Evolutionary conservation across 2,888 invertebrate species (phyloP), one percentile per base, ranked within the genome.

Genomic region (Harpagoxenus sublaevis): DNA sequence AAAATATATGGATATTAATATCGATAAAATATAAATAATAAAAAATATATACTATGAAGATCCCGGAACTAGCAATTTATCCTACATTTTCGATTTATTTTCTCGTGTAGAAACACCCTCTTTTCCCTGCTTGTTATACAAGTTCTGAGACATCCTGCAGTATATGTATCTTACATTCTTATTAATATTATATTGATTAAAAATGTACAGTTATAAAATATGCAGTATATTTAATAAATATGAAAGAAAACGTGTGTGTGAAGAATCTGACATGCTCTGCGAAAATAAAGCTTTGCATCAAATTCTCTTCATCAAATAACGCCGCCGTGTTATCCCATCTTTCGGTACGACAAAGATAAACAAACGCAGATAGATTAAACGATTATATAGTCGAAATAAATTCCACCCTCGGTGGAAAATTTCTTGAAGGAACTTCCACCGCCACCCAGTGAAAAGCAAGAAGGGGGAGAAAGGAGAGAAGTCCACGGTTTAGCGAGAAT

Each of bases 401-500:
- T 55, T 78, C 42, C 68, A 55, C 15, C 23, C 55, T 66, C 68
- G 68, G 31, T 55, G 28, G 55, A 68, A 55, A 78, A 78, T 68
- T 78, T n/a, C 15, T 68, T 15, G n/a, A 18, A 42, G 42, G 28
- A 12, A 31, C 45, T n/a, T 55, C n/a, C 42, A 42, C n/a, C 42
- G 45, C 5, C 31, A 18, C 9, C 12, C 4, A 8, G 3, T 6
- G 35, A 35, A 6, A 35, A 35, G 35, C 5, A 4, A 71, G 3
- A 12, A 3, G 5, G 15, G 10, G 39, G 4, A 42, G 53, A 55
- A 23, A 5, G 31, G 5, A 28, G 4, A 45, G 45, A 35, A n/a
- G 55, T n/a, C 35, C 31, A 78, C 53, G 78, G 42, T 78, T 78
- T 78, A 68, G 66, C 66, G 78, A 68, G 57, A 78, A 78, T 78